These are phyloP conservation scores for Erpobdella octoculata DNA, from an alignment of 2,888 invertebrate genomes.

Conservation along the genomic window DNA sequence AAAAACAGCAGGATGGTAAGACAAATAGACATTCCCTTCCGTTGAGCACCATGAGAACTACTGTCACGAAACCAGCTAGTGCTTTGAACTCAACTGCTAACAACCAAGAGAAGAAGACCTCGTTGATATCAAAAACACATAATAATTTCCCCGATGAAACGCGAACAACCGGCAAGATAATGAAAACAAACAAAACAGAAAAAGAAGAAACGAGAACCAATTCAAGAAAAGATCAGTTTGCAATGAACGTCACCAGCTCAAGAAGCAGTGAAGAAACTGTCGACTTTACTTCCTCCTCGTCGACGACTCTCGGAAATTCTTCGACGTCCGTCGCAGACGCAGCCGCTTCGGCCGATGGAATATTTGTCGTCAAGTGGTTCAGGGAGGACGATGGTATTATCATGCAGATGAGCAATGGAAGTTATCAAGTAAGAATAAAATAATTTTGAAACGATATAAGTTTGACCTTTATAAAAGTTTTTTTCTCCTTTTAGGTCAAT, in stretches of 20 bases:
- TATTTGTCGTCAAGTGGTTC: constrained; percentile 53
- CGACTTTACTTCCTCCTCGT: no score
- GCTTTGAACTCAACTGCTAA: no score
- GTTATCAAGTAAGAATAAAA: constrained; percentile 44
- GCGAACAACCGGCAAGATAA: no score
- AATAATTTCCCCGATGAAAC: no score
- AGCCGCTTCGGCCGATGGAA: constrained; percentile 38
- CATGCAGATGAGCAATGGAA: constrained; percentile 52
- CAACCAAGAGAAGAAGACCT: no score
- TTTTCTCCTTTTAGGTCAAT: constrained; percentile 47
- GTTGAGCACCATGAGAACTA: no score
- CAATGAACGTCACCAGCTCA: neutral
- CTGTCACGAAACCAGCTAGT: no score
- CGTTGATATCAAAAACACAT: no score
- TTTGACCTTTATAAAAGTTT: neutral
- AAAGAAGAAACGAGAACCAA: neutral
- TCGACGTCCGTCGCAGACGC: neutral
- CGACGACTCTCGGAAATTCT: neutral
- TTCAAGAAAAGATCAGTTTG: neutral
- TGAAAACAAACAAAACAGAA: neutral
- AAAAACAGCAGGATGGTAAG: no score
- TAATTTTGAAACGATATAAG: neutral
- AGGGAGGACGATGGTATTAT: constrained; percentile 52
- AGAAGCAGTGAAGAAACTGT: no score
- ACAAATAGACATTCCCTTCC: no score